These are phyloP conservation scores for Antheraea yamamai DNA, from an alignment of 2,888 invertebrate genomes.

Conservation along the genomic window DNA sequence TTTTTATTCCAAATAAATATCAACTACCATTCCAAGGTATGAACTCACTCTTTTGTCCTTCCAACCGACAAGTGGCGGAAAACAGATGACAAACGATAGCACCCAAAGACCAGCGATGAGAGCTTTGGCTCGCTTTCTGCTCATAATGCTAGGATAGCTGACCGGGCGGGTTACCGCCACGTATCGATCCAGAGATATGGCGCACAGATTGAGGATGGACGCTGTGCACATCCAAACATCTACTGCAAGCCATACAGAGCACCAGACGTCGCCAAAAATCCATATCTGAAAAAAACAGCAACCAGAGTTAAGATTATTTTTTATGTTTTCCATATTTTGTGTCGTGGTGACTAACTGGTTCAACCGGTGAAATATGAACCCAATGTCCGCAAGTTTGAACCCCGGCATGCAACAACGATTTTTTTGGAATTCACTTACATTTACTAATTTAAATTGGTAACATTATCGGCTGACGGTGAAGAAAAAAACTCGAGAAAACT, in stretches of 20 bases:
- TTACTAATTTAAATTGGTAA: too few species aligned
- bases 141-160: constrained; percentile 96
- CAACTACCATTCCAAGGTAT: neutral
- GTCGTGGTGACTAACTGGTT: too few species aligned
- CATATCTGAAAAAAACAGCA: constrained; percentile 85
- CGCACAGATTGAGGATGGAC: constrained; percentile 97
- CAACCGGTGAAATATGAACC: too few species aligned
- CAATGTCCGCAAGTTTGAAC: too few species aligned
- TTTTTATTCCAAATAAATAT: neutral
- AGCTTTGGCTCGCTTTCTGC: constrained; percentile 90
- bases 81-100: constrained; percentile 96
- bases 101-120: constrained; percentile 97
- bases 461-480: too few species aligned
- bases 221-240: constrained; percentile 99
- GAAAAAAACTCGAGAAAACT: too few species aligned
- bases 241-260: constrained; percentile 97
- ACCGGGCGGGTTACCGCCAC: constrained; percentile 98
- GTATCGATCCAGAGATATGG: constrained; percentile 96
- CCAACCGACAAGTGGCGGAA: constrained; percentile 97
- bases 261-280: constrained; percentile 98
- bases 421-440: too few species aligned
- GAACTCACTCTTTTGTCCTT: constrained; percentile 82
- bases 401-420: too few species aligned
- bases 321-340: neutral
- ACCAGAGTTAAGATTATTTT: neutral